phyloP scores from a whole-genome alignment of 2,797 vertebrate species.

The Syngnathus acus region DNA sequence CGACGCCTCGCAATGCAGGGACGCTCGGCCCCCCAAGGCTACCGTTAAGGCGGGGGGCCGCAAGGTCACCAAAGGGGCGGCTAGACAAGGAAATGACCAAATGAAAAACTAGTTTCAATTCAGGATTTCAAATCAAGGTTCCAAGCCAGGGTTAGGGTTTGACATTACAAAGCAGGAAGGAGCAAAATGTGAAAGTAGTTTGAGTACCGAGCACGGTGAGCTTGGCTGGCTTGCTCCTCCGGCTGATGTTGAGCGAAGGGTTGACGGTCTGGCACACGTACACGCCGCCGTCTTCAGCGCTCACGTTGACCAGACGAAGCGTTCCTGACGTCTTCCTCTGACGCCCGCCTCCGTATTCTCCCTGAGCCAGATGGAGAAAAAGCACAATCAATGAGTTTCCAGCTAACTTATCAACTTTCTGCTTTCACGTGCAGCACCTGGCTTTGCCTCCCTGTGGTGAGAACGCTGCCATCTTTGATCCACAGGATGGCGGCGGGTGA shows the following conservation, averaged over 20 bases:
- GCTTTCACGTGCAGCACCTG: slow-evolving; percentile 49
- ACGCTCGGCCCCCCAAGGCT: slow-evolving; percentile 55
- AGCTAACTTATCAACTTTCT: background rate
- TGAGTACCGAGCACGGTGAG: slow-evolving; percentile 60
- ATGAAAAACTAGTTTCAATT: background rate
- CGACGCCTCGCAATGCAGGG: slow-evolving; percentile 65
- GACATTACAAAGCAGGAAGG: slow-evolving; percentile 33
- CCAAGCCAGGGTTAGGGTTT: background rate
- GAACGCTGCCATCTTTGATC: slow-evolving; percentile 60
- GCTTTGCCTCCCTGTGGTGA: slow-evolving; percentile 61
- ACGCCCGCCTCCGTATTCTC: slow-evolving; percentile 68
- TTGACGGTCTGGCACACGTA: slow-evolving; percentile 68
- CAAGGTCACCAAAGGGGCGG: slow-evolving; percentile 61
- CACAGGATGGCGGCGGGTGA: slow-evolving; percentile 65
- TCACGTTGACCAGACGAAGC: slow-evolving; percentile 61
- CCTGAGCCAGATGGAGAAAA: slow-evolving; percentile 42
- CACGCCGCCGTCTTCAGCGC: slow-evolving; percentile 62
- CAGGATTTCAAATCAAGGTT: background rate
- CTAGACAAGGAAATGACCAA: slow-evolving; percentile 30
- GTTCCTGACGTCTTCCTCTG: slow-evolving; percentile 70
- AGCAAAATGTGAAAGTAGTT: slow-evolving; percentile 24
- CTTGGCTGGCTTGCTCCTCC: slow-evolving; percentile 55
- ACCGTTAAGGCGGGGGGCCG: slow-evolving; percentile 60
- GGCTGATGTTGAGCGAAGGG: slow-evolving; percentile 57
- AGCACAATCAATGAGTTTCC: background rate